Evolutionary conservation across 2,888 invertebrate genomes (phyloP).

Genomic region (Andricus curvator): DNA sequence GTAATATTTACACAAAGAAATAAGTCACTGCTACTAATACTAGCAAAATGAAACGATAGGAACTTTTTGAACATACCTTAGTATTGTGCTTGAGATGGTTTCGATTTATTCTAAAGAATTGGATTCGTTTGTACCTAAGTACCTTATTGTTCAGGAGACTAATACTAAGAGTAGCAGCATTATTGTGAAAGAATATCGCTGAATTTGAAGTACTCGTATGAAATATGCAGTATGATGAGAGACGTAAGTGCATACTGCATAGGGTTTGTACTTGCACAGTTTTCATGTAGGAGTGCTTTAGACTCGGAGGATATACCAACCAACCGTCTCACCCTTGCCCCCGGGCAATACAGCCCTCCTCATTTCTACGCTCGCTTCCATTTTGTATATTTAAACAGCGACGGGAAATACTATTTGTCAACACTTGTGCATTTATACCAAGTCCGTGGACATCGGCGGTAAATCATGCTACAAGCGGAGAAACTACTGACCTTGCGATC

Average conservation of each 20-base stretch:
- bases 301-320: slow-evolving; percentile 7
- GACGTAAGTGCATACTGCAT: slow-evolving; percentile 14
- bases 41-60: too few species aligned
- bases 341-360: slow-evolving; percentile 22
- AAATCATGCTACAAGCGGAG: slow-evolving; percentile 61
- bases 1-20: too few species aligned
- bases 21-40: too few species aligned
- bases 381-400: slow-evolving; percentile 65
- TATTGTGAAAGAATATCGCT: not conserved
- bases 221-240: slow-evolving; percentile 13
- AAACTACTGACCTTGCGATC: slow-evolving; percentile 62
- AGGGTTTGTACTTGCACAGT: slow-evolving; percentile 5
- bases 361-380: slow-evolving; percentile 49
- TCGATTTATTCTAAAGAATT: too few species aligned
- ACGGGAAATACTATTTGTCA: slow-evolving; percentile 67
- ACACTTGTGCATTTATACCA: slow-evolving; percentile 64
- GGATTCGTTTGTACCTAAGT: too few species aligned
- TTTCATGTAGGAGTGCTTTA: slow-evolving; percentile 34
- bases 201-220: not conserved
- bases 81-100: too few species aligned
- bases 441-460: slow-evolving; percentile 55
- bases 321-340: slow-evolving; percentile 6
- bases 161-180: not conserved
- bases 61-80: too few species aligned
- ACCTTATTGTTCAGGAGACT: not conserved